Base-by-base conservation (phyloP, 2,888 invertebrate genomes). In the Tachina grossa region DNA sequence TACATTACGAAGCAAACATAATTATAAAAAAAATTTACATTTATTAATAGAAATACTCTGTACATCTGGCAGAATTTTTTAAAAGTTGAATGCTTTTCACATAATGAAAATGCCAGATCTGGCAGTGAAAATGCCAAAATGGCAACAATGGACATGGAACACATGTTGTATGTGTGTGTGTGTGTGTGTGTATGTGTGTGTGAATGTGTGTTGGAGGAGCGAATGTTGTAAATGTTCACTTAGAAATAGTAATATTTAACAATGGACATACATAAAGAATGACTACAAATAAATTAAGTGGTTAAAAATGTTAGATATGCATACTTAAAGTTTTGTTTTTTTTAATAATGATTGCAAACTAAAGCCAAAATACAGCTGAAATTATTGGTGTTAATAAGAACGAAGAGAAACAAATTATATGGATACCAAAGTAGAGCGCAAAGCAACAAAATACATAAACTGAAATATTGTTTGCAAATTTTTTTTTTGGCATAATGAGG, bases 201-300 rank as follows among this genome's bases (percentile, higher is more conserved):
- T 61, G 22, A 9, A 45, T 49, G 43, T 69, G 6, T 39, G 47
- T 11, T 49, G 22, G n/a, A 10, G 13, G 31, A 13, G 57, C 10
- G 63, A 49, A 55, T 53, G 39, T 22, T 22, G 49, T 11, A 59
- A 65, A 57, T 41, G 51, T 80, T 66, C 65, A 51, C 71, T 76
- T 59, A 47, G 53, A 66, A 76, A 71, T 41, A 84, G 71, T 43
- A 76, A 74, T 61, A 53, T 69, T 76, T 84, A 65, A 53, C 22
- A 80, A 76, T 77, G 66, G 61, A 45, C 71, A 77, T 72, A 45
- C 71, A 77, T 72, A 72, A 72, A 72, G 76, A 72, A 81, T 84
- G 80, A 63, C 47, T 72, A 61, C 72, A 77, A 84, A 81, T 84
- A 77, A 81, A 81, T 77, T 76, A 84, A 84, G 76, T 77, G 76